Conservation (phyloP, 2,888 invertebrate genomes). For the Acanthosepion lycidas region DNA sequence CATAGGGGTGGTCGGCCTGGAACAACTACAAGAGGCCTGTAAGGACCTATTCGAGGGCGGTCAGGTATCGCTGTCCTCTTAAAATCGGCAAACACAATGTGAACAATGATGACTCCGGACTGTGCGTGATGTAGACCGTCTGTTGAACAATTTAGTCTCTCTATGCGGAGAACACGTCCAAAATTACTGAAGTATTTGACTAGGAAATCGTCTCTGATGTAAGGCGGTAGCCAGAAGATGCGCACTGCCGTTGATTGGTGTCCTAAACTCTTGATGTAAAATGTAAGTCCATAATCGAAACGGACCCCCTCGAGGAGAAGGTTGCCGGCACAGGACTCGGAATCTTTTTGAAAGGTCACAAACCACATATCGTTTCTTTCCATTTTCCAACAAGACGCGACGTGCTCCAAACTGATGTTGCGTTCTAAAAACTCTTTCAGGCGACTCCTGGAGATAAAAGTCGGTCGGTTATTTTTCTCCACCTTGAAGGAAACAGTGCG, state of each 20-base stretch:
- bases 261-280: background rate
- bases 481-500: conserved; percentile 35
- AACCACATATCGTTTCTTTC: conserved; percentile 38
- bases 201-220: conserved; percentile 25
- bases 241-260: background rate
- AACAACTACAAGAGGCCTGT: background rate
- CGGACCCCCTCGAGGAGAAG: background rate
- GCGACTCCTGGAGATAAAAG: conserved; percentile 11
- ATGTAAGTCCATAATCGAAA: background rate
- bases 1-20: conserved; percentile 34
- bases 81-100: conserved; percentile 33
- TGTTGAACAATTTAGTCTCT: background rate
- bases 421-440: conserved; percentile 24
- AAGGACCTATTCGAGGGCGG: background rate
- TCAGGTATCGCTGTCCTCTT: background rate
- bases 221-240: conserved; percentile 24
- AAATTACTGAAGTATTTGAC: conserved; percentile 36
- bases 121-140: background rate
- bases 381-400: conserved; percentile 34
- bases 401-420: background rate
- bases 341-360: background rate
- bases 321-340: conserved; percentile 23
- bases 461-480: background rate
- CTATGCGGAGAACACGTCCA: conserved; percentile 16
- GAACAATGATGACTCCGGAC: conserved; percentile 37